Evolutionary conservation across 2,888 invertebrate species (phyloP).

Genomic region (Rutpela maculata): DNA sequence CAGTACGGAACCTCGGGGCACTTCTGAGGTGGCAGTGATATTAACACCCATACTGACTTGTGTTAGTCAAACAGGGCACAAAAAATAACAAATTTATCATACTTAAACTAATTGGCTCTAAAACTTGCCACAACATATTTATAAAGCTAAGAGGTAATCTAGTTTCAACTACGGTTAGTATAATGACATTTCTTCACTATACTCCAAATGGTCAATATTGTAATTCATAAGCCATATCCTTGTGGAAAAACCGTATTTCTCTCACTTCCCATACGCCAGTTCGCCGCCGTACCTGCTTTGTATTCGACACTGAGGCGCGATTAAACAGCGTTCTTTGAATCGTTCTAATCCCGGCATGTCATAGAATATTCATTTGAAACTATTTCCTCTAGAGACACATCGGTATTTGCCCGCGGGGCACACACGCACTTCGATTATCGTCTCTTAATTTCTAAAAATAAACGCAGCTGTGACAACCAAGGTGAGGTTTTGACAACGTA

Average conservation of each 20-base stretch:
- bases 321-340: not conserved
- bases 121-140: too few species aligned
- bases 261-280: not conserved
- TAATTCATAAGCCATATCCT: not conserved
- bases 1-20: too few species aligned
- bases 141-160: too few species aligned
- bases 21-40: too few species aligned
- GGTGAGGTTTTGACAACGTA: not conserved
- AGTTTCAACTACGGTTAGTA: too few species aligned
- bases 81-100: too few species aligned
- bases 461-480: slow-evolving; percentile 3
- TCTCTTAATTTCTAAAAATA: not conserved
- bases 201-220: not conserved
- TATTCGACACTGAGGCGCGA: not conserved
- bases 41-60: too few species aligned
- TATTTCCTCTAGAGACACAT: slow-evolving; percentile 3
- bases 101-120: too few species aligned
- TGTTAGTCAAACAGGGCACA: too few species aligned
- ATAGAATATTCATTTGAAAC: not conserved
- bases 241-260: not conserved
- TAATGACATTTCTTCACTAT: not conserved
- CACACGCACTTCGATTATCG: not conserved
- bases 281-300: not conserved
- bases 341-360: not conserved
- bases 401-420: not conserved